Evolutionary conservation across 2,797 vertebrate species (phyloP).

Genomic region (Rallus crepitans): DNA sequence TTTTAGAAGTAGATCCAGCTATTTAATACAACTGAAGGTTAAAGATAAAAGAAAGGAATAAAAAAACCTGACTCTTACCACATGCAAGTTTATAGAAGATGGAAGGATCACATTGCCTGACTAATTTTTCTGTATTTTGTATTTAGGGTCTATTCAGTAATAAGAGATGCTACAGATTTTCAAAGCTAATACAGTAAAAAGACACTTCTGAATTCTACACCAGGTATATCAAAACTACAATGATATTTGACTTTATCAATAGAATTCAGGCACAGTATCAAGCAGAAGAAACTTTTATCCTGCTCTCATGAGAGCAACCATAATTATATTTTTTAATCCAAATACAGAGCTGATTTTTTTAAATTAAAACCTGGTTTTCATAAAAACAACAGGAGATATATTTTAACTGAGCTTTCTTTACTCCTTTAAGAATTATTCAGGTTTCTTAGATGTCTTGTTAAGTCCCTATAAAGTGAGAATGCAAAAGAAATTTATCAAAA

Average conservation of each 20-base stretch:
- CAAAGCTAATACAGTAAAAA: neutral
- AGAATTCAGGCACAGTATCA: neutral
- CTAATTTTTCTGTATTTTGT: neutral
- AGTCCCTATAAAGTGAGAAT: neutral
- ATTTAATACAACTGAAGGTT: conserved; percentile 8
- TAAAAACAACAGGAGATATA: neutral
- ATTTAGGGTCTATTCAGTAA: neutral
- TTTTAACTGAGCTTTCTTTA: neutral
- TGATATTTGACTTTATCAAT: neutral
- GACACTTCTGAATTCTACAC: neutral
- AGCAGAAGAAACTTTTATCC: neutral
- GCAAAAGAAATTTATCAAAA: neutral
- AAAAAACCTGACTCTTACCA: neutral
- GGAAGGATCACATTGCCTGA: neutral
- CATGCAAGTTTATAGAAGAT: neutral
- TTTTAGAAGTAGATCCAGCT: conserved; percentile 20
- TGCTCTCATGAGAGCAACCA: neutral
- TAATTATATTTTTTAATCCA: neutral
- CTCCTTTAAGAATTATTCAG: neutral
- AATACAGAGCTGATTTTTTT: neutral
- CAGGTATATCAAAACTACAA: neutral
- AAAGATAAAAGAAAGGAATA: conserved; percentile 15
- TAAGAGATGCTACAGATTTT: neutral
- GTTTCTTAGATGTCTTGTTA: neutral
- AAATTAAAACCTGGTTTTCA: neutral